These are phyloP conservation scores for Smutsia temminckii DNA, from an alignment of 2,797 vertebrate genomes.

Conservation along the genomic window DNA sequence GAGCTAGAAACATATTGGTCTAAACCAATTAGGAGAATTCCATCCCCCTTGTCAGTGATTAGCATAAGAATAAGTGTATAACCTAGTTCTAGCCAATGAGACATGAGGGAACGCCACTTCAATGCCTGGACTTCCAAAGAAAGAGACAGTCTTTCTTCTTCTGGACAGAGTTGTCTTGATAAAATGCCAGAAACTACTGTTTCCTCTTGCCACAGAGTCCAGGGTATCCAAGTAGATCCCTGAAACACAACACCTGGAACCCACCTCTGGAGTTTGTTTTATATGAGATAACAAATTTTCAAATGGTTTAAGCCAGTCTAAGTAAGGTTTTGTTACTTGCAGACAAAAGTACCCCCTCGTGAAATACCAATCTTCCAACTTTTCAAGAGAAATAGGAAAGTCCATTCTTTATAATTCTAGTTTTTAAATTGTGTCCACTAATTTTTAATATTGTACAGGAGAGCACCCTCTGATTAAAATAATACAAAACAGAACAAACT, in stretches of 20 bases:
- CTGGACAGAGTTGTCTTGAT: not conserved
- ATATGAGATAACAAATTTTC: not conserved
- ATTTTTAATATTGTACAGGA: not conserved
- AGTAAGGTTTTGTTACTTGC: not conserved
- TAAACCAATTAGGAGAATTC: not conserved
- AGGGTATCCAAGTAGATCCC: not conserved
- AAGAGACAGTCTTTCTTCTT: not conserved
- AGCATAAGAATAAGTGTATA: no score
- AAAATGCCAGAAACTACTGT: not conserved
- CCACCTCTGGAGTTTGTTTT: not conserved
- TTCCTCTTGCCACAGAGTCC: not conserved
- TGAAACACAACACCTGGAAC: not conserved
- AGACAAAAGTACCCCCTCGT: not conserved
- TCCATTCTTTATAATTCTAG: not conserved
- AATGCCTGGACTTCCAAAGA: not conserved
- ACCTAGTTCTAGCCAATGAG: not conserved
- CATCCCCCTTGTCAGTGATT: not conserved
- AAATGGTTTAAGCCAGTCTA: not conserved
- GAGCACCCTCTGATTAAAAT: not conserved
- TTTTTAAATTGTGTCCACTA: not conserved
- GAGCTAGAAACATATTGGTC: not conserved
- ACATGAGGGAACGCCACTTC: not conserved
- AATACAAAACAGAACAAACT: not conserved
- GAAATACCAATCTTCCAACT: not conserved
- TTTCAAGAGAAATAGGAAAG: not conserved